Conservation (phyloP, 2,888 invertebrate genomes). For the Thecocarcelia acutangulata region DNA sequence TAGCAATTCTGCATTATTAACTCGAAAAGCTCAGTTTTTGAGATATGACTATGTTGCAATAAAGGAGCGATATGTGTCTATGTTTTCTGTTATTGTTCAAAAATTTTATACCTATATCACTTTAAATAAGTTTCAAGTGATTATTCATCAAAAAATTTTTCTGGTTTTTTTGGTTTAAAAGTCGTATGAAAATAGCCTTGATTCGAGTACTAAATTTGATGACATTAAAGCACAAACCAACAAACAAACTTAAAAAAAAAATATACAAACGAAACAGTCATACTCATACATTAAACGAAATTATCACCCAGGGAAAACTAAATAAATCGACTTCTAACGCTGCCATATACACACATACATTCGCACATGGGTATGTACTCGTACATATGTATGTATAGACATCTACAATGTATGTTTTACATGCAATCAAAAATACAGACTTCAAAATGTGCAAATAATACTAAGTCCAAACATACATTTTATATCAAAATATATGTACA, state of each 20-base stretch:
- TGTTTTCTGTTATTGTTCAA: too few relatives aligned
- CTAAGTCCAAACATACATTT: not conserved
- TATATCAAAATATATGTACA: not conserved
- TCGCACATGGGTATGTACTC: not conserved
- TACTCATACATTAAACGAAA: constrained; percentile 19
- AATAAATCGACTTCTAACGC: constrained; percentile 16
- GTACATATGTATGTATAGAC: not conserved
- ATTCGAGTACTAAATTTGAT: constrained; percentile 18
- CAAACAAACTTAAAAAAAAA: not conserved
- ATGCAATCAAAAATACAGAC: not conserved
- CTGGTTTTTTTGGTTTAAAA: too few relatives aligned
- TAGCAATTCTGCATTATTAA: too few relatives aligned
- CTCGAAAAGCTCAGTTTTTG: too few relatives aligned
- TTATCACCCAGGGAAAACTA: constrained; percentile 37
- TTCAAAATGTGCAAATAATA: constrained; percentile 20
- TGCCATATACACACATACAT: not conserved
- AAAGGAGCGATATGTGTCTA: too few relatives aligned
- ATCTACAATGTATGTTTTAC: not conserved
- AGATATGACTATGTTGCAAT: too few relatives aligned
- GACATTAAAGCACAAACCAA: constrained; percentile 22
- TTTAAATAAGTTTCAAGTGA: too few relatives aligned
- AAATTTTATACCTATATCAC: too few relatives aligned
- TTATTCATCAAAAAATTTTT: not conserved
- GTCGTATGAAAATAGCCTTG: constrained; percentile 28
- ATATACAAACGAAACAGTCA: too few relatives aligned